A percentile compares a stretch with the other conserved stretches of the same genome.
phyloP scores from a whole-genome alignment of 2,888 invertebrate genomes.

The Oligia strigilis region DNA sequence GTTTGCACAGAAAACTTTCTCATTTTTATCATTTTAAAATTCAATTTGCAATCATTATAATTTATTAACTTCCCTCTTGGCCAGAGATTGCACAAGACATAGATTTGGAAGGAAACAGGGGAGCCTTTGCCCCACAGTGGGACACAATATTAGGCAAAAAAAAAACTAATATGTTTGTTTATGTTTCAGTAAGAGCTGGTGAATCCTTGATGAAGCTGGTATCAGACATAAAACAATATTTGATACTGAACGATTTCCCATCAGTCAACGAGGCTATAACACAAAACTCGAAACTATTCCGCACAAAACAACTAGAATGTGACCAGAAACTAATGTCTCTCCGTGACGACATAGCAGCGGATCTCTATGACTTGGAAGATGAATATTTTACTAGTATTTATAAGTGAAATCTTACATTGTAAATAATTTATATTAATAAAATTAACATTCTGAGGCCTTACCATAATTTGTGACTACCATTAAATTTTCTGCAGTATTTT shows the following conservation, averaged over 20 bases:
- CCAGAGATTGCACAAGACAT: not conserved
- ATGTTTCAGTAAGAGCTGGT: slow-evolving; percentile 95
- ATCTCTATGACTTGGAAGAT: slow-evolving; percentile 97
- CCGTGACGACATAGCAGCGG: slow-evolving; percentile 98
- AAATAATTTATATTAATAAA: slow-evolving; percentile 6
- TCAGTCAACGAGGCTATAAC: slow-evolving; percentile 99
- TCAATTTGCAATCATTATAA: not conserved
- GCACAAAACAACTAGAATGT: slow-evolving; percentile 97
- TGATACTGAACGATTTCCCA: slow-evolving; percentile 99
- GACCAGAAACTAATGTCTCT: slow-evolving; percentile 98
- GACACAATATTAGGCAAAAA: not conserved
- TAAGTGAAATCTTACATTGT: slow-evolving; percentile 87
- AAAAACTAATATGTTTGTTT: slow-evolving; percentile 5
- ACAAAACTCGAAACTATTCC: slow-evolving; percentile 97
- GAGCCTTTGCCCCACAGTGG: not conserved
- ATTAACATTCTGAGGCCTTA: not conserved
- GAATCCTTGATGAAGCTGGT: slow-evolving; percentile 99
- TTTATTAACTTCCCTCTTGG: not conserved
- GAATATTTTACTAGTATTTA: slow-evolving; percentile 97
- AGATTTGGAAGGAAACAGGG: not conserved
- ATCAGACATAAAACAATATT: slow-evolving; percentile 99
- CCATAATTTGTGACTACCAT: not conserved
- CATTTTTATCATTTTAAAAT: not conserved
- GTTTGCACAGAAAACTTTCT: not conserved
- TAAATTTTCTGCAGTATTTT: not conserved